phyloP scores from a whole-genome alignment of 2,797 vertebrate genomes.

The Zenarchopterus dispar region DNA sequence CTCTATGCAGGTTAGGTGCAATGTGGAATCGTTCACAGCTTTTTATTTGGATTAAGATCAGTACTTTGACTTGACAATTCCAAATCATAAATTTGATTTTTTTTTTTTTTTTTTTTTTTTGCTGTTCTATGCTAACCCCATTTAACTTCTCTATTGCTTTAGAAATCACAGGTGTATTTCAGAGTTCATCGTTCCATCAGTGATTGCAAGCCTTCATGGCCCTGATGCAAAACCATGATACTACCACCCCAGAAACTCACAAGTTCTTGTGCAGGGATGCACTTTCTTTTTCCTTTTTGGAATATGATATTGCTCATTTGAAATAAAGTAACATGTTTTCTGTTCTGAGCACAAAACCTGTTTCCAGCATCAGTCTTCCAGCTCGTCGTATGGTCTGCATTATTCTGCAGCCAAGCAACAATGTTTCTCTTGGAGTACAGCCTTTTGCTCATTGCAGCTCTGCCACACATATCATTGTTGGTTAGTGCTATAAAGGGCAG shows the following conservation, averaged over 20 bases:
- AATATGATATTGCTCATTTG: not conserved
- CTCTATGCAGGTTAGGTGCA: too few species aligned
- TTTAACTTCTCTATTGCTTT: not conserved
- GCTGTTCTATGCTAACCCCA: too few species aligned
- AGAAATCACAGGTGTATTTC: not conserved
- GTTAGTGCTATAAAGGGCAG: not conserved
- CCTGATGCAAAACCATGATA: not conserved
- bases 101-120: too few species aligned
- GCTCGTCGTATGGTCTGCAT: not conserved
- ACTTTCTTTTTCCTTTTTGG: not conserved
- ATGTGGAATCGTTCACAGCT: too few species aligned
- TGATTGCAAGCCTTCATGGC: not conserved
- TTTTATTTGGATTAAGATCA: too few species aligned
- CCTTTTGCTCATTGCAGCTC: not conserved
- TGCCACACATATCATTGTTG: not conserved
- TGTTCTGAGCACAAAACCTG: not conserved
- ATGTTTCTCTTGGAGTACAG: not conserved
- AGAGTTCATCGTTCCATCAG: not conserved
- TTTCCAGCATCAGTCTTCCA: not conserved
- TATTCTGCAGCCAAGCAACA: not conserved
- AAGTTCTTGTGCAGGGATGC: not conserved
- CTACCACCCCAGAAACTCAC: too few species aligned
- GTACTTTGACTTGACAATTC: too few species aligned
- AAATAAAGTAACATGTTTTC: not conserved
- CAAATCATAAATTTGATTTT: too few species aligned